These are phyloP conservation scores for Dallia pectoralis DNA, from an alignment of 2,797 vertebrate species.

Conservation along the genomic window DNA sequence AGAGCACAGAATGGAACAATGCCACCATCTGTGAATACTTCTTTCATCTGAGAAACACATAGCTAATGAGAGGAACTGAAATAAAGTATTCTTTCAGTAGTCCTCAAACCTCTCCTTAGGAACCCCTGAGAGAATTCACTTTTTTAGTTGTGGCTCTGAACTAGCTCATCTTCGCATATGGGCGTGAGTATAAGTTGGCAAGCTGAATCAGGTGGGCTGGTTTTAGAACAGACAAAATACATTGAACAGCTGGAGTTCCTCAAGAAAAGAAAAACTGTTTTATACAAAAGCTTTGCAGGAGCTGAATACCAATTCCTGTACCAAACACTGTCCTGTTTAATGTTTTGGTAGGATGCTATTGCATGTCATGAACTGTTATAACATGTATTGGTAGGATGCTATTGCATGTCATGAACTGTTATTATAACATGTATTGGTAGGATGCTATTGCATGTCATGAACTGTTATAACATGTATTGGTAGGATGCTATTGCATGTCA, in stretches of 20 bases:
- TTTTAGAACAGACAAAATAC: too few species aligned
- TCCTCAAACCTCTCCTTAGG: too few species aligned
- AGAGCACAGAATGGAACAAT: background rate
- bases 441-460: background rate
- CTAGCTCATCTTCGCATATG: too few species aligned
- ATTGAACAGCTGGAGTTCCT: too few species aligned
- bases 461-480: background rate
- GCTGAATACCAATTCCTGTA: background rate
- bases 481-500: background rate
- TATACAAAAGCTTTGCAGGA: background rate
- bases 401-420: background rate
- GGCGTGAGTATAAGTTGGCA: too few species aligned
- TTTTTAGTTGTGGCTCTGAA: too few species aligned
- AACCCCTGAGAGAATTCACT: too few species aligned
- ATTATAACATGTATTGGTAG: background rate
- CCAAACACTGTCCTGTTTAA: background rate
- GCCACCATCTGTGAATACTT: constrained; percentile 21
- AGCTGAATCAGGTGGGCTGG: too few species aligned
- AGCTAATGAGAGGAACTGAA: constrained; percentile 41
- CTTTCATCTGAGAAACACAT: constrained; percentile 27
- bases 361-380: background rate
- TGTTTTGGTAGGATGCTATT: background rate
- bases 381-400: background rate
- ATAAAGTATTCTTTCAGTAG: constrained; percentile 46
- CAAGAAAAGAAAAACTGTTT: too few species aligned